These are phyloP conservation scores for Phenganax marumi DNA, from an alignment of 92 coral and sea anemone species.

Conservation along the genomic window DNA sequence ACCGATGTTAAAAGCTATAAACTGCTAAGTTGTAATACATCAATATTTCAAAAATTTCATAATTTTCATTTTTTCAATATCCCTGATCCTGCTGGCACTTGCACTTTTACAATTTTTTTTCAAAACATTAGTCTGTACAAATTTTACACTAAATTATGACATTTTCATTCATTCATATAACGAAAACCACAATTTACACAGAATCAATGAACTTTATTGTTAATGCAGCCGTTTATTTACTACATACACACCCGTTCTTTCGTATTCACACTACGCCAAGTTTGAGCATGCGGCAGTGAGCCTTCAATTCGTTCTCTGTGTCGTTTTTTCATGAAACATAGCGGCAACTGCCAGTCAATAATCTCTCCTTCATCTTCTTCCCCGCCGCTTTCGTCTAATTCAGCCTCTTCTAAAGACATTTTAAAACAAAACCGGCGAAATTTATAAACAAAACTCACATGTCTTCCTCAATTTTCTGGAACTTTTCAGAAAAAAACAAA, in stretches of 20 bases:
- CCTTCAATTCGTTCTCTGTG: slow-evolving; percentile 89
- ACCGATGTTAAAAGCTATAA: too few species aligned
- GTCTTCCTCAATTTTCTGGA: slow-evolving; percentile 17
- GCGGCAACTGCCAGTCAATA: slow-evolving; percentile 94
- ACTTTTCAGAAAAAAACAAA: not conserved
- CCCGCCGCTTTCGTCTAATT: slow-evolving; percentile 66
- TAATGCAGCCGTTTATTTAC: not conserved
- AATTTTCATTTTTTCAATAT: too few species aligned
- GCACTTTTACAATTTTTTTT: too few species aligned
- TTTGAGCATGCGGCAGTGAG: slow-evolving; percentile 79
- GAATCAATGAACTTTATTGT: not conserved
- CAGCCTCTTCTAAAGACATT: slow-evolving; percentile 81
- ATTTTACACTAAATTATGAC: too few species aligned
- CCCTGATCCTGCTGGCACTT: too few species aligned
- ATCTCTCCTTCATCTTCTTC: slow-evolving; percentile 98
- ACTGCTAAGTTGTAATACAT: too few species aligned
- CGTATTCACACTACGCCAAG: slow-evolving; percentile 75
- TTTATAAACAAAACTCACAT: not conserved
- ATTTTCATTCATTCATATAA: too few species aligned
- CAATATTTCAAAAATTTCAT: too few species aligned
- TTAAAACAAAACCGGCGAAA: slow-evolving; percentile 26
- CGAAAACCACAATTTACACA: not conserved
- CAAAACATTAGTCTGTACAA: too few species aligned
- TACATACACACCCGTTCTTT: slow-evolving; percentile 78
- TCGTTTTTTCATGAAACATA: slow-evolving; percentile 90